Percentiles rank a stretch among this genome's conserved stretches.
Evolutionary conservation across 2,113 vertebrate species (phyloP).

Genomic region (Ptychochromis oligacanthus): DNA sequence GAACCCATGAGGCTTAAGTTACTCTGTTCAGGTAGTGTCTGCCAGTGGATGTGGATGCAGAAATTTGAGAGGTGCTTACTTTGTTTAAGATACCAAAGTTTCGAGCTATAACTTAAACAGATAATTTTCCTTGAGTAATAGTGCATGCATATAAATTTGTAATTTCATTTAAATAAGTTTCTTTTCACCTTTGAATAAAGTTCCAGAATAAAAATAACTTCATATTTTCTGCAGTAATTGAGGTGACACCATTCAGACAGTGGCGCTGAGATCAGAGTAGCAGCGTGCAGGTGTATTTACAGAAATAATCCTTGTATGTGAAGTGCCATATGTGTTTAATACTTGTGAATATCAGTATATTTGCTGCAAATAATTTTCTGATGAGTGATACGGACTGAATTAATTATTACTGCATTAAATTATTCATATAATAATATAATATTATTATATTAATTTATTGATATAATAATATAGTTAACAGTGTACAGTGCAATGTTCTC

Average conservation of each 20-base stretch:
- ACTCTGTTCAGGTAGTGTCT: neutral
- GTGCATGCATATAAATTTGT: neutral
- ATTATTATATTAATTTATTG: too few relatives aligned
- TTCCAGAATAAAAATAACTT: slow-evolving; percentile 5
- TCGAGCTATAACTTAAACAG: neutral
- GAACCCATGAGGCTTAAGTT: neutral
- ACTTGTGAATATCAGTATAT: neutral
- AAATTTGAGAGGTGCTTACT: neutral
- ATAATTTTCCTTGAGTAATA: neutral
- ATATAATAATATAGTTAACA: too few relatives aligned
- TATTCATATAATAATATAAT: too few relatives aligned
- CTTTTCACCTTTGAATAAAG: slow-evolving; percentile 21
- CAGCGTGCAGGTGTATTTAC: neutral
- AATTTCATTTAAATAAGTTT: neutral
- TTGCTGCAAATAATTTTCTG: neutral
- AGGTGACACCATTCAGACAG: slow-evolving; percentile 4
- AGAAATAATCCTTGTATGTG: neutral
- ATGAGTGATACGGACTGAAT: neutral
- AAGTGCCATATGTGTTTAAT: neutral
- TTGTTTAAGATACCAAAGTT: neutral
- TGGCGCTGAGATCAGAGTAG: neutral
- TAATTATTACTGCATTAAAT: too few relatives aligned
- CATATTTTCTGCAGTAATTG: slow-evolving; percentile 1
- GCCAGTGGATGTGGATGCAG: neutral
- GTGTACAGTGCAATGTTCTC: neutral